These are phyloP conservation scores for Micromesistius poutassou DNA, from an alignment of 2,797 vertebrate species.

Conservation along the genomic window DNA sequence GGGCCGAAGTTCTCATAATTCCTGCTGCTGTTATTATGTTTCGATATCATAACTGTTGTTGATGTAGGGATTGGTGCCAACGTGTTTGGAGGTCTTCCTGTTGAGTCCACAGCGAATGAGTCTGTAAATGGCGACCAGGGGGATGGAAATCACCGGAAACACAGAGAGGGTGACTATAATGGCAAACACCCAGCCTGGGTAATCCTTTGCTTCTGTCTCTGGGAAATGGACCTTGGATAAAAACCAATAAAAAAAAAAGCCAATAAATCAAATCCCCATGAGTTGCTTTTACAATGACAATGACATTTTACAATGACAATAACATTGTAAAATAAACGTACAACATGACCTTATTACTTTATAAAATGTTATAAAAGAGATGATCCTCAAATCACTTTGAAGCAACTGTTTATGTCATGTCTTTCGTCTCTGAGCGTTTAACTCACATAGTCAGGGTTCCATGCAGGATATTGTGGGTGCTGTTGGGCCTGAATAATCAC, in stretches of 20 bases:
- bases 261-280: not conserved
- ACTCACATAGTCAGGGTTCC: conserved; percentile 84
- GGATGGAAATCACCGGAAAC: conserved; percentile 64
- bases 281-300: not conserved
- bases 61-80: conserved; percentile 3
- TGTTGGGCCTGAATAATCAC: conserved; percentile 66
- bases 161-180: conserved; percentile 64
- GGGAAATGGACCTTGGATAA: conserved; percentile 70
- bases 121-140: conserved; percentile 53
- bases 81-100: not conserved
- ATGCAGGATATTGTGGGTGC: conserved; percentile 73
- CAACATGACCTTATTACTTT: not conserved
- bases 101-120: not conserved
- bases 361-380: not conserved
- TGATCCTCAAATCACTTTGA: not conserved
- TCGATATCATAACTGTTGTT: conserved; percentile 49
- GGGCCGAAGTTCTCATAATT: not conserved
- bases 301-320: not conserved
- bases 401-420: not conserved
- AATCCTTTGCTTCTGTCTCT: conserved; percentile 57
- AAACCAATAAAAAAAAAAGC: no score
- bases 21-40: not conserved
- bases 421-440: not conserved
- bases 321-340: not conserved
- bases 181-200: conserved; percentile 70